phyloP scores from a whole-genome alignment of 1,140 invertebrate species.

The Drosophila sp. region DNA sequence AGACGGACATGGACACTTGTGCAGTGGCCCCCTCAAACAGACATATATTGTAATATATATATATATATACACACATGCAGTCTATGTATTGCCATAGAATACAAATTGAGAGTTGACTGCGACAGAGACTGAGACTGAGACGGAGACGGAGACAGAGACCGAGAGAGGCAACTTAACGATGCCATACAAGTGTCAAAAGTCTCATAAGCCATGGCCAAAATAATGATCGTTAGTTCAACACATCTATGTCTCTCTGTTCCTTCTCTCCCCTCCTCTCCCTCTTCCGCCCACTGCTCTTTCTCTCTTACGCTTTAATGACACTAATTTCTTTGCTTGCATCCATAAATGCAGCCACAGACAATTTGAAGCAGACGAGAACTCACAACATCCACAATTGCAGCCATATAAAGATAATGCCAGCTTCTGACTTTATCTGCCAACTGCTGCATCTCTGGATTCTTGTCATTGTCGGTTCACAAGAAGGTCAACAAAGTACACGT shows the following conservation, averaged over 20 bases:
- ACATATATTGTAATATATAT: neutral
- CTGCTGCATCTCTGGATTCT: neutral
- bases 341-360: constrained; percentile 5
- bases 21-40: constrained; percentile 48
- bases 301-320: no score
- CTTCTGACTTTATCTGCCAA: neutral
- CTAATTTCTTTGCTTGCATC: neutral
- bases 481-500: no score
- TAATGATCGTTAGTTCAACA: constrained; percentile 41
- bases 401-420: constrained; percentile 9
- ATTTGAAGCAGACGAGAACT: neutral
- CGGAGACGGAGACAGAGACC: constrained; percentile 6
- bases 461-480: neutral
- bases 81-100: constrained; percentile 21
- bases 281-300: neutral
- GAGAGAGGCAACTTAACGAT: constrained; percentile 22
- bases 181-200: constrained; percentile 62
- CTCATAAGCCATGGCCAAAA: constrained; percentile 38
- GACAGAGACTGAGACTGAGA: neutral
- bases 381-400: constrained; percentile 5
- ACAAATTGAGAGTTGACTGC: constrained; percentile 32
- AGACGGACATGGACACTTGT: constrained; percentile 73
- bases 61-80: neutral
- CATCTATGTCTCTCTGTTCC: neutral
- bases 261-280: neutral